Evolutionary conservation across 1,140 invertebrate genomes (phyloP).

Genomic region (Wasmannia auropunctata): DNA sequence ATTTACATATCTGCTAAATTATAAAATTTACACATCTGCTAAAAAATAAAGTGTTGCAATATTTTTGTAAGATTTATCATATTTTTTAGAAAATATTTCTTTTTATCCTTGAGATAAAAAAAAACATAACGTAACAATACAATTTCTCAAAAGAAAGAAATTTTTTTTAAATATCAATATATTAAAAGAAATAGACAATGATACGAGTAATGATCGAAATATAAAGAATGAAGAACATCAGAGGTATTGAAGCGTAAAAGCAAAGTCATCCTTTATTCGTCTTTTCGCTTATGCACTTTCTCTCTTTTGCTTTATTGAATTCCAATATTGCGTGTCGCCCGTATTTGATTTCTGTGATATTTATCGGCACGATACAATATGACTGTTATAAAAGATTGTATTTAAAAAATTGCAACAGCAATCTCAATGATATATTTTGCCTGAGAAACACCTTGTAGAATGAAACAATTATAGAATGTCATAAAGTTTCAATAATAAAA

Average conservation of each 20-base stretch:
- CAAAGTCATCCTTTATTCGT: conserved; percentile 26
- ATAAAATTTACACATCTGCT: not conserved
- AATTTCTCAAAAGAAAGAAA: not conserved
- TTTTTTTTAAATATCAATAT: not conserved
- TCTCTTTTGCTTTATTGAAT: conserved; percentile 56
- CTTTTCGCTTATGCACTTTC: conserved; percentile 13
- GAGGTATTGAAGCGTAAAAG: conserved; percentile 39
- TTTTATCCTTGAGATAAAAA: not conserved
- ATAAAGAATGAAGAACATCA: not conserved
- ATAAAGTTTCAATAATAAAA: not conserved
- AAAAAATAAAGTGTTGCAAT: not conserved
- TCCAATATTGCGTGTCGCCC: conserved; percentile 51
- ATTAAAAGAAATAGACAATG: not conserved
- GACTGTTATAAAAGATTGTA: not conserved
- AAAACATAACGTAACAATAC: not conserved
- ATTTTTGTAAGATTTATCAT: not conserved
- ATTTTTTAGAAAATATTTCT: not conserved
- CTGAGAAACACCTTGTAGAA: not conserved
- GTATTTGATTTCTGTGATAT: conserved; percentile 46
- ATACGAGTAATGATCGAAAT: not conserved
- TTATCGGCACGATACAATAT: conserved; percentile 12
- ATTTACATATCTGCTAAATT: not conserved
- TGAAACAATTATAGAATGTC: not conserved
- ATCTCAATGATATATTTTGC: not conserved
- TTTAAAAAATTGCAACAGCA: not conserved